Evolutionary conservation across 1,140 invertebrate species (phyloP).

Genomic region (Papilio xuthus): DNA sequence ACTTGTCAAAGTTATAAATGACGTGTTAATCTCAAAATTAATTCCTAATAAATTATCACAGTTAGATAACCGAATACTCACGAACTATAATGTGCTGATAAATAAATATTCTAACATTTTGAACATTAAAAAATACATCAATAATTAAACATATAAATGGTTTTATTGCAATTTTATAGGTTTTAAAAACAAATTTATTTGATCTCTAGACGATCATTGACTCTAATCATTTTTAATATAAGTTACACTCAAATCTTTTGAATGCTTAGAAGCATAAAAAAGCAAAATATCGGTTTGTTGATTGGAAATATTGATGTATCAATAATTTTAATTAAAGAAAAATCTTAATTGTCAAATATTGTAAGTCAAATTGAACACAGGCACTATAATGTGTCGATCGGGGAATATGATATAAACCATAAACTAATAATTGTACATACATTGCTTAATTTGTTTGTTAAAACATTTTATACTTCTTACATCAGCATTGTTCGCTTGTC

Average conservation of each 20-base stretch:
- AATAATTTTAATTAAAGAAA: neutral
- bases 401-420: neutral
- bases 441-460: neutral
- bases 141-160: neutral
- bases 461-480: neutral
- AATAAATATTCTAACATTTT: neutral
- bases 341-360: neutral
- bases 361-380: neutral
- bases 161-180: neutral
- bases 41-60: conserved; percentile 23
- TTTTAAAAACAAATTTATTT: neutral
- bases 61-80: conserved; percentile 9
- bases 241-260: neutral
- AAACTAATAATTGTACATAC: neutral
- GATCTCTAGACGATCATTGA: neutral
- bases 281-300: neutral
- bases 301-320: too few relatives aligned
- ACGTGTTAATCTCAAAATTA: conserved; percentile 23
- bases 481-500: neutral
- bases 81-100: neutral
- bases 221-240: neutral
- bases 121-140: neutral
- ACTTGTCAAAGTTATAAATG: conserved; percentile 25
- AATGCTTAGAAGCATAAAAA: neutral
- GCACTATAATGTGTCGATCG: neutral